These are phyloP conservation scores for Tenebrio molitor DNA, from an alignment of 1,140 invertebrate species.

Conservation along the genomic window DNA sequence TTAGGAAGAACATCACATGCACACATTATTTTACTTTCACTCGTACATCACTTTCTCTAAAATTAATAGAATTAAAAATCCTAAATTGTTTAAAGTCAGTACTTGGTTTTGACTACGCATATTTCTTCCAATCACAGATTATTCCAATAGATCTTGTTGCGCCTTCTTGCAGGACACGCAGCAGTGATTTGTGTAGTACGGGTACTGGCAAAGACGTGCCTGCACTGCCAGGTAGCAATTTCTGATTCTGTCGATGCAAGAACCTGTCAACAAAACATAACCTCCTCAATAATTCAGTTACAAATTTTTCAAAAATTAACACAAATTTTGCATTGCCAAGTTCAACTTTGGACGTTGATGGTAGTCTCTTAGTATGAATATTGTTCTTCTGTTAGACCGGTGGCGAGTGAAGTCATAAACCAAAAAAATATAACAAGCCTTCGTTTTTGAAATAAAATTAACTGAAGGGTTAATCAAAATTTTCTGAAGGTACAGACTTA, in stretches of 20 bases:
- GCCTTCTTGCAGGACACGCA: conserved; percentile 76
- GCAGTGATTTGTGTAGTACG: conserved; percentile 84
- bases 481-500: too few relatives aligned
- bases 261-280: conserved; percentile 63
- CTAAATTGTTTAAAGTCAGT: conserved; percentile 47
- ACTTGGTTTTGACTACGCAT: conserved; percentile 50
- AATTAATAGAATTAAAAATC: conserved; percentile 3
- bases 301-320: too few relatives aligned
- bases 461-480: too few relatives aligned
- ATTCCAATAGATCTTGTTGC: conserved; percentile 62
- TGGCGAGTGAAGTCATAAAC: too few relatives aligned
- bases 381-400: too few relatives aligned
- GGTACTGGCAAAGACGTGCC: conserved; percentile 83
- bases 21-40: conserved; percentile 47
- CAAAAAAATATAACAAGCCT: too few relatives aligned
- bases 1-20: conserved; percentile 7
- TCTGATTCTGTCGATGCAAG: conserved; percentile 79
- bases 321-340: too few relatives aligned
- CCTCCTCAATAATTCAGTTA: too few relatives aligned
- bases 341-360: too few relatives aligned
- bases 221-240: conserved; percentile 84
- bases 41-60: conserved; percentile 24
- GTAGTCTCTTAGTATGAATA: too few relatives aligned
- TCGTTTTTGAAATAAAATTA: too few relatives aligned
- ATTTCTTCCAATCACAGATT: conserved; percentile 53